Evolutionary conservation across 2,888 invertebrate species (phyloP).

Genomic region (Chydorus sphaericus): DNA sequence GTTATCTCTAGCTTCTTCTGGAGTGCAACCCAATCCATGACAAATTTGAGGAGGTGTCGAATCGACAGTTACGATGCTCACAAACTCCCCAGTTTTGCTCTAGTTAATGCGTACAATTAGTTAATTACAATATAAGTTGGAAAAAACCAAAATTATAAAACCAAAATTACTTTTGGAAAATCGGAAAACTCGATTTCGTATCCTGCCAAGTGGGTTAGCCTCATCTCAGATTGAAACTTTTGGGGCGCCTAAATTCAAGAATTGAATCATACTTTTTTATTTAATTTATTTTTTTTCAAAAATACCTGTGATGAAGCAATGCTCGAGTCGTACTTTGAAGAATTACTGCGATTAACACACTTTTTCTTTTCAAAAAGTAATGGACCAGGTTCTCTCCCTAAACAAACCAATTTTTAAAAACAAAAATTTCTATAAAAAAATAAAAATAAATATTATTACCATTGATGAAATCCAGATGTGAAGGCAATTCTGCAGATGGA

Average conservation of each 20-base stretch:
- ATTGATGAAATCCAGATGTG: neutral
- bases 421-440: neutral
- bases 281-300: neutral
- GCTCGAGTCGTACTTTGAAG: neutral
- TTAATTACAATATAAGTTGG: neutral
- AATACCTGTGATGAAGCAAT: neutral
- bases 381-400: constrained; percentile 25
- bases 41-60: constrained; percentile 87
- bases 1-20: constrained; percentile 73
- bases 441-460: neutral
- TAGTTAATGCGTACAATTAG: constrained; percentile 26
- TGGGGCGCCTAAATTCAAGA: no score
- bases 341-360: neutral
- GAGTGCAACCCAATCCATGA: constrained; percentile 79
- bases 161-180: constrained; percentile 54
- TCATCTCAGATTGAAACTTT: constrained; percentile 58
- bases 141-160: neutral
- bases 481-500: no score
- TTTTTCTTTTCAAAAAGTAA: no score
- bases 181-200: constrained; percentile 74
- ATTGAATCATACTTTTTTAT: neutral
- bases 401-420: neutral
- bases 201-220: constrained; percentile 72
- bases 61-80: constrained; percentile 76
- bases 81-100: constrained; percentile 80